Evolutionary conservation across 2,113 vertebrate genomes (phyloP).

Genomic region (Sitta europaea): DNA sequence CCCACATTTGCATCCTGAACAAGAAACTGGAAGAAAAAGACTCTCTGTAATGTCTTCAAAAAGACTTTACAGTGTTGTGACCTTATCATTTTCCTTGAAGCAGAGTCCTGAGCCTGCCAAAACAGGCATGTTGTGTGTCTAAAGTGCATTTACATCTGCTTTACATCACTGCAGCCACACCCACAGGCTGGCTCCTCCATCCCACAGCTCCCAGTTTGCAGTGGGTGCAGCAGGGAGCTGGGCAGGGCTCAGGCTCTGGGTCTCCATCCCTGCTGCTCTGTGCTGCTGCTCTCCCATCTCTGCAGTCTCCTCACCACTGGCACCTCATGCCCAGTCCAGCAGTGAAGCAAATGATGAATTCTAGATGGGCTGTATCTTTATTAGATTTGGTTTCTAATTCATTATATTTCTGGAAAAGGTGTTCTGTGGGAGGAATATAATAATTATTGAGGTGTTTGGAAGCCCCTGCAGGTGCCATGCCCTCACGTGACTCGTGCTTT

Average conservation of each 20-base stretch:
- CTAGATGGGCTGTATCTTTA: accelerated
- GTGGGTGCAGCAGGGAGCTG: background rate
- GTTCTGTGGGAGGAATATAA: background rate
- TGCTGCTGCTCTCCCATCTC: background rate
- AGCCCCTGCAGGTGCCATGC: background rate
- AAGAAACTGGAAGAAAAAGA: background rate
- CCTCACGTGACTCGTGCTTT: background rate
- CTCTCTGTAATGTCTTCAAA: background rate
- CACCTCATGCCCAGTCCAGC: background rate
- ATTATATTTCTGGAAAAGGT: background rate
- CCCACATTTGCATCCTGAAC: background rate
- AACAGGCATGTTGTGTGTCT: background rate
- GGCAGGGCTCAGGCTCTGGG: background rate
- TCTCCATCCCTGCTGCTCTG: background rate
- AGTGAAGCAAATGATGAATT: background rate
- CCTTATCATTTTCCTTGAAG: background rate
- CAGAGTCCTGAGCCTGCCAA: background rate
- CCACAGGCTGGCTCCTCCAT: background rate
- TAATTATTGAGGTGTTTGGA: background rate
- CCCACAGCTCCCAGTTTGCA: background rate
- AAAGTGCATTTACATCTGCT: background rate
- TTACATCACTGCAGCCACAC: background rate
- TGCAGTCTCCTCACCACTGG: background rate
- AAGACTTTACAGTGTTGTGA: background rate
- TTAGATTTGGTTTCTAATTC: background rate